Evolutionary conservation across 2,888 invertebrate species (phyloP), one percentile per base, ranked within the genome.

Genomic region (Hetaerina titia): DNA sequence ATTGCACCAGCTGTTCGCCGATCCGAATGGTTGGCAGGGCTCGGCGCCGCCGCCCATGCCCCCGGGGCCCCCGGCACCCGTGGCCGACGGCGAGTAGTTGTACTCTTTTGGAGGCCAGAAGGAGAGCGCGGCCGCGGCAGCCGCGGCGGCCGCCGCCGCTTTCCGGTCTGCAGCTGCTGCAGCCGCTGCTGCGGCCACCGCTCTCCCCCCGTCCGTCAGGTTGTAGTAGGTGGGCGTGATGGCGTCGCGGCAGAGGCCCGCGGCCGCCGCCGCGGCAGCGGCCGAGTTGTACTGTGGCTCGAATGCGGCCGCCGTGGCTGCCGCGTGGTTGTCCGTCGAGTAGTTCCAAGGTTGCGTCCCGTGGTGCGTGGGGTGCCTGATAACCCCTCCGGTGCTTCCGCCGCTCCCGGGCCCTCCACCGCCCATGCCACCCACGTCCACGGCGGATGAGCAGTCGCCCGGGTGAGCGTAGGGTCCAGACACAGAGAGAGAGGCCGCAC

Each of bases 331-430:
- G 96, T 98, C 97, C 0, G 98, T 98, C 63, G 98, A 98, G 96
- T 98, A 98, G 96, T 98, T 98, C 98, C 98, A 98, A 95, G 98
- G 97, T 96, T 97, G 98, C 98, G 97, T 98, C 98, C 96, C 98
- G 97, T 98, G 98, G 95, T 97, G 97, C 22, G 64, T 64, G 96
- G 98, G 98, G 97, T 98, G 98, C 96, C 98, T 97, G 96, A 98
- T 98, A 96, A 98, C 98, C 90, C 98, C 98, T 57, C 90, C 90
- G n/a, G 69, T 94, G 98, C 97, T 87, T 96, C 97, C 97, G 95
- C 97, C 97, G 96, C 95, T 88, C 95, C 97, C 97, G 97, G 96
- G 96, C 56, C 92, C 92, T 74, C 92, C 92, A 74, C 92, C 92
- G 64, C 92, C 92, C 96, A 98, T 98, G 96, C 98, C 98, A 92